Evolutionary conservation across 2,797 vertebrate species (phyloP).

Genomic region (Sarcophilus harrisii): DNA sequence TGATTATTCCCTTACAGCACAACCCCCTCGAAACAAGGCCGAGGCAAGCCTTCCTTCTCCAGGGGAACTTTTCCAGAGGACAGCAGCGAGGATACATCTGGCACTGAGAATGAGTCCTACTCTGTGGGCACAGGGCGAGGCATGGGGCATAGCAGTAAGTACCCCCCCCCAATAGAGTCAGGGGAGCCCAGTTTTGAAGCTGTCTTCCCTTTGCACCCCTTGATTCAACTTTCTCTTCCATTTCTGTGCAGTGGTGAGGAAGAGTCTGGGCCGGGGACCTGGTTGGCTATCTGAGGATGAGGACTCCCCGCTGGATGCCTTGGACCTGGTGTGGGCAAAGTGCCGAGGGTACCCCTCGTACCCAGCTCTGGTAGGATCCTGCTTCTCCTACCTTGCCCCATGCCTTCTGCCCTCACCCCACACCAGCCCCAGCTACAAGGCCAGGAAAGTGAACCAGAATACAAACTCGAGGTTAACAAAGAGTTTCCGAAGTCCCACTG

Average conservation of each 20-base stretch:
- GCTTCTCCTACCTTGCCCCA: conserved; percentile 8
- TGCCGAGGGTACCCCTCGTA: conserved; percentile 99
- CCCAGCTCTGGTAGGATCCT: conserved; percentile 93
- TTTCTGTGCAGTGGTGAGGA: conserved; percentile 91
- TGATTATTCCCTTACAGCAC: conserved; percentile 87
- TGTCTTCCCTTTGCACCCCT: conserved; percentile 42
- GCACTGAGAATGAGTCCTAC: conserved; percentile 98
- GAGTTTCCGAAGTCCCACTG: neutral
- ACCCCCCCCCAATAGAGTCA: neutral
- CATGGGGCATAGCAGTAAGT: conserved; percentile 92
- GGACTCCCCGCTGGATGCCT: conserved; percentile 94
- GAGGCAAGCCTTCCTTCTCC: conserved; percentile 96
- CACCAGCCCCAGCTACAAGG: neutral
- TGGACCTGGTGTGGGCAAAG: conserved; percentile 99
- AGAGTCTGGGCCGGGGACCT: conserved; percentile 91
- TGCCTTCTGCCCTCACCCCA: conserved; percentile 18
- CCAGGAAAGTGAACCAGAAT: conserved; percentile 20
- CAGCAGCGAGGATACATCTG: conserved; percentile 98
- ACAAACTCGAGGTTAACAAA: conserved; percentile 17
- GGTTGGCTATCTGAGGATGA: conserved; percentile 98
- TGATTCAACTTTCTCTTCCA: conserved; percentile 59
- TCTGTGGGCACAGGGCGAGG: conserved; percentile 93
- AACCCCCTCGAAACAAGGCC: conserved; percentile 97
- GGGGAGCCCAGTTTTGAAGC: rapidly evolving
- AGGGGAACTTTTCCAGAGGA: conserved; percentile 96